Percentiles rank a stretch among this genome's conserved stretches.
Evolutionary conservation across 1,140 invertebrate genomes (phyloP).

Genomic region (Diabrotica virgifera): DNA sequence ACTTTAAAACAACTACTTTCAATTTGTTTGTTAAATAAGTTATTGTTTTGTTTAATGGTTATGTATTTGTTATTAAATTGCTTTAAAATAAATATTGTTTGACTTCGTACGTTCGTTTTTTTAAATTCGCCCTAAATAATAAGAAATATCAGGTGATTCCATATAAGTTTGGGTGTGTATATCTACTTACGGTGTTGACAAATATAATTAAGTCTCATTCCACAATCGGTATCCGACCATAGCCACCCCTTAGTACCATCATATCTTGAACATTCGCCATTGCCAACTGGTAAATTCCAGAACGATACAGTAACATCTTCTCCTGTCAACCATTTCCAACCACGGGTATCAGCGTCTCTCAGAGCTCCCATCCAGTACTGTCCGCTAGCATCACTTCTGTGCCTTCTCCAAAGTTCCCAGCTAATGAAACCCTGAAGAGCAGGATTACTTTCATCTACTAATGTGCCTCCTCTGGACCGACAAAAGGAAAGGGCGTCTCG

Average conservation of each 20-base stretch:
- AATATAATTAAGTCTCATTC: constrained; percentile 82
- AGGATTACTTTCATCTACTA: constrained; percentile 91
- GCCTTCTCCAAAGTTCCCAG: constrained; percentile 89
- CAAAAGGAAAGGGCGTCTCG: constrained; percentile 80
- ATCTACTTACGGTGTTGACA: constrained; percentile 86
- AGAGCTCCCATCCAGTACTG: constrained; percentile 95
- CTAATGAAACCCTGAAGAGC: constrained; percentile 91
- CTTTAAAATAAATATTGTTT: no score
- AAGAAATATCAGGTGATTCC: no score
- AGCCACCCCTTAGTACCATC: constrained; percentile 93
- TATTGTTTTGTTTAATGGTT: no score
- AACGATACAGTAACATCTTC: constrained; percentile 87
- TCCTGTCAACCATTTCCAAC: constrained; percentile 89
- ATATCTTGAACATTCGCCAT: constrained; percentile 84
- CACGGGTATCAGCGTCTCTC: constrained; percentile 71
- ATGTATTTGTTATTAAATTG: no score
- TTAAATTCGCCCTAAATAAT: no score
- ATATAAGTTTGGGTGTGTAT: no score
- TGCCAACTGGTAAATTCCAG: constrained; percentile 83
- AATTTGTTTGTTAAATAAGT: no score
- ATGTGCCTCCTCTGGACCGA: constrained; percentile 68
- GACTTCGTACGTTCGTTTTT: no score
- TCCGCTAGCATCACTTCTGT: constrained; percentile 84
- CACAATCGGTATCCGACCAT: constrained; percentile 91
- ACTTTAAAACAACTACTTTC: no score